Evolutionary conservation across 2,113 vertebrate genomes (phyloP).

Genomic region (Ceyx cyanopectus): DNA sequence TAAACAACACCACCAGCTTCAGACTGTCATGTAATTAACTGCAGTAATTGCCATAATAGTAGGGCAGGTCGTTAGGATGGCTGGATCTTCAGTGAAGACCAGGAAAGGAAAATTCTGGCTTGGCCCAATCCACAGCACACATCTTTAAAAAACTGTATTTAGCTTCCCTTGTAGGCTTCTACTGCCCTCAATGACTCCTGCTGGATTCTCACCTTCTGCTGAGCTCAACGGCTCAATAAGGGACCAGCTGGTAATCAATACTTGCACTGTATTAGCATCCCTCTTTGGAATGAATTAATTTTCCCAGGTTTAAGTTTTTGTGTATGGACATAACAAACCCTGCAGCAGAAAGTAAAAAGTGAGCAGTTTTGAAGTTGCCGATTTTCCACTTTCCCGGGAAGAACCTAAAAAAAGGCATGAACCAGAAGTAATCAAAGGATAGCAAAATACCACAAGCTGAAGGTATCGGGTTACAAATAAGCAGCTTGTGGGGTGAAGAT

Average conservation of each 20-base stretch:
- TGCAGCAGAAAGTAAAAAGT: not conserved
- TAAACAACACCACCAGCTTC: not conserved
- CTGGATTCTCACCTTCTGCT: not conserved
- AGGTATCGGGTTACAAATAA: not conserved
- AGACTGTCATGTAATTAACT: not conserved
- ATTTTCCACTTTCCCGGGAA: not conserved
- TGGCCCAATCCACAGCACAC: not conserved
- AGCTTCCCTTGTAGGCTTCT: not conserved
- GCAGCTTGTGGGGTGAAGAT: not conserved
- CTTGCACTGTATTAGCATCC: not conserved
- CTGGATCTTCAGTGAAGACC: not conserved
- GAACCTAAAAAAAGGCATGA: not conserved
- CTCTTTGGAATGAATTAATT: not conserved
- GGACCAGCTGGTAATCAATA: not conserved
- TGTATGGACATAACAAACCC: not conserved
- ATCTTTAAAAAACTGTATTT: not conserved
- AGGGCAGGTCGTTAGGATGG: not conserved
- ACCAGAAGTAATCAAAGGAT: not conserved
- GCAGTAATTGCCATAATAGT: not conserved
- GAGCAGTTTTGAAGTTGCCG: not conserved
- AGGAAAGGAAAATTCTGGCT: not conserved
- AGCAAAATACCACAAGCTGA: not conserved
- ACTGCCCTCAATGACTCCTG: not conserved
- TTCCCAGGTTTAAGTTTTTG: not conserved
- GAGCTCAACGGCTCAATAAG: not conserved